Evolutionary conservation across 2,888 invertebrate species (phyloP), one percentile per base, ranked within the genome.

Genomic region (Emmelina monodactyla): DNA sequence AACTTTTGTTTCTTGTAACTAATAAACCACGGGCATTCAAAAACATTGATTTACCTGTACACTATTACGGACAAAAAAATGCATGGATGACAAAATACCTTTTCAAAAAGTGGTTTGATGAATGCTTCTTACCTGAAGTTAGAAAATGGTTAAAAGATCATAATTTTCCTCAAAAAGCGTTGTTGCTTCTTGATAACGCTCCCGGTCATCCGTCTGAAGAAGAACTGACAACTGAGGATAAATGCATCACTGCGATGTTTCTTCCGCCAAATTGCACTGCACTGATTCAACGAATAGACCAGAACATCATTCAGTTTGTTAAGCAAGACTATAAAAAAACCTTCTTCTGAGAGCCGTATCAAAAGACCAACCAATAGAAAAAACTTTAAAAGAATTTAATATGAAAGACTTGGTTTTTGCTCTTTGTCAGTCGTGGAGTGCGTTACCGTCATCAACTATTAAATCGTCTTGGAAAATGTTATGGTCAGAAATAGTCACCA

Each of bases 151-250:
- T 54, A 47, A 47, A 44, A 44, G 44, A 38, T 43, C 47, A 39
- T 10, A 51, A 50, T 40, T 44, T 47, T 38, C 45, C 46, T 28
- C 34, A 36, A 43, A 50, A 52, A 49, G 50, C 48, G 39, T 36
- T 44, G 40, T 45, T 54, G 38, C 39, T 53, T 38, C 42, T 52
- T 43, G 51, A 49, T 43, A 48, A 49, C 44, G 44, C 44, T 42
- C 49, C 47, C 40, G 50, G 48, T 39, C 45, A 51, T 35, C 45
- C 50, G 46, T 45, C 47, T 33, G 47, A 50, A 46, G 44, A 50
- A 45, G 47, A 52, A 45, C 47, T 55, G 39, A 49, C 35, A 49
- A 50, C 51, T 46, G 47, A 42, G 41, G 51, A 54, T 49, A 45
- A 45, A 39, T 48, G 45, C 35, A 51, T 50, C 40, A 43, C 48